Evolutionary conservation across 2,888 invertebrate species (phyloP), one percentile per base, ranked within the genome.

Genomic region (Aporophyla nigra): DNA sequence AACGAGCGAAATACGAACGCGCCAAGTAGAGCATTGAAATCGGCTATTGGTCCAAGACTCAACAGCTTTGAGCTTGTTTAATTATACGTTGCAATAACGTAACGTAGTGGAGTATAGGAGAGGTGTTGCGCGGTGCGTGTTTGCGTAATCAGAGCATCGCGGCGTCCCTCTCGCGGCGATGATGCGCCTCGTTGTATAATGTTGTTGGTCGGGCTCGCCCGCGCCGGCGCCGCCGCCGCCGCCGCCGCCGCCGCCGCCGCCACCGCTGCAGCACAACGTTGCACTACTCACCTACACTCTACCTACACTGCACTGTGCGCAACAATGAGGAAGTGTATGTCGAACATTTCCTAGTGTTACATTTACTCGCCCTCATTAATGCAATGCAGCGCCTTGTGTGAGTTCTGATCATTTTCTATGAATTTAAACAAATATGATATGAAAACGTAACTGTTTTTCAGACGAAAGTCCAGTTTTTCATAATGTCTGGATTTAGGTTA

Each of bases 281-380:
- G 91, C 93, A 92, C 93, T 92, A 93, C 93, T 93, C 91, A 92
- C 91, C 92, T 91, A 93, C 92, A 93, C 92, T 90, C 89, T 14
- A 87, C 43, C 43, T 43, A 43, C n/a, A n/a, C n/a, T 33, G 33
- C 89, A 88, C 90, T 86, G 87, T 91, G 90, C 91, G 91, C 92
- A 92, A 94, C 93, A 94, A 95, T 93, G 94, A 95, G 95, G 95
- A 96, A 96, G 93, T 89, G 88, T 89, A 86, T 85, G 88, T 87
- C 80, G 77, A 91, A 91, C 91, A 90, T 94, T 96, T 96, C 95
- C 96, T 94, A 89, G 92, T 95, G 92, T 95, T 95, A 94, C 93
- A 94, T 93, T 94, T 92, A 93, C 92, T 91, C 88, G 92, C 88
- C 90, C 93, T 92, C 92, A 89, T 93, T 92, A 89, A 80, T 81